Evolutionary conservation across 2,113 vertebrate species (phyloP).

Genomic region (Macquaria australasica): DNA sequence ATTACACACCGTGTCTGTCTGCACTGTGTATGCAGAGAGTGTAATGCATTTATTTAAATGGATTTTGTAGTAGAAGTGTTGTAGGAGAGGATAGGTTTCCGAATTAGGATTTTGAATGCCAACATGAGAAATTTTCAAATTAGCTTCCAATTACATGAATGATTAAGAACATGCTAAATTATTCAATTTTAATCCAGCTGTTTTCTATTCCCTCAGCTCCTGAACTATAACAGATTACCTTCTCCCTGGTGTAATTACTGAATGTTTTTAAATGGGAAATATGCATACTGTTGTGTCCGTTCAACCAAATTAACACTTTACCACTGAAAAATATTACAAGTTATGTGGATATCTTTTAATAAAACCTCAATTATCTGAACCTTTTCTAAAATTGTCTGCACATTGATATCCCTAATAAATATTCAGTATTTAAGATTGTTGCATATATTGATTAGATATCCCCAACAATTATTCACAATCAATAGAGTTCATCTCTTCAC

Average conservation of each 20-base stretch:
- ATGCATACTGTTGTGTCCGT: slow-evolving; percentile 9
- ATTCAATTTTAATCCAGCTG: slow-evolving; percentile 37
- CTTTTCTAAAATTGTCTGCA: background rate
- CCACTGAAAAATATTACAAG: background rate
- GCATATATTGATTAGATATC: slow-evolving; percentile 22
- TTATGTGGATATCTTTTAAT: slow-evolving; percentile 7
- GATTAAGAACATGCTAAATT: slow-evolving; percentile 18
- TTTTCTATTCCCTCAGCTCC: slow-evolving; percentile 51
- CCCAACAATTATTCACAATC: slow-evolving; percentile 31
- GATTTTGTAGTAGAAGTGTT: slow-evolving; percentile 6
- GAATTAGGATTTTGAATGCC: slow-evolving; percentile 23
- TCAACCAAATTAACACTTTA: slow-evolving; percentile 22
- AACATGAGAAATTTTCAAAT: slow-evolving; percentile 35
- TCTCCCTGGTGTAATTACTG: slow-evolving; percentile 24
- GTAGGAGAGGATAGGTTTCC: background rate
- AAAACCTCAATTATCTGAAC: slow-evolving; percentile 23
- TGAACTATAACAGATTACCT: slow-evolving; percentile 52
- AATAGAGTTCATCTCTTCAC: slow-evolving; percentile 54
- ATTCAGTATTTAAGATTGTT: slow-evolving; percentile 17
- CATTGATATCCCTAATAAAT: background rate
- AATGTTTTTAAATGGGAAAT: slow-evolving; percentile 26
- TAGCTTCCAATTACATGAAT: slow-evolving; percentile 47
- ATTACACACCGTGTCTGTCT: slow-evolving; percentile 45
- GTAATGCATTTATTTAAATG: slow-evolving; percentile 47
- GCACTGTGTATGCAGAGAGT: slow-evolving; percentile 22